Conservation (phyloP, 1,140 invertebrate species). For the Brachionus calyciflorus region DNA sequence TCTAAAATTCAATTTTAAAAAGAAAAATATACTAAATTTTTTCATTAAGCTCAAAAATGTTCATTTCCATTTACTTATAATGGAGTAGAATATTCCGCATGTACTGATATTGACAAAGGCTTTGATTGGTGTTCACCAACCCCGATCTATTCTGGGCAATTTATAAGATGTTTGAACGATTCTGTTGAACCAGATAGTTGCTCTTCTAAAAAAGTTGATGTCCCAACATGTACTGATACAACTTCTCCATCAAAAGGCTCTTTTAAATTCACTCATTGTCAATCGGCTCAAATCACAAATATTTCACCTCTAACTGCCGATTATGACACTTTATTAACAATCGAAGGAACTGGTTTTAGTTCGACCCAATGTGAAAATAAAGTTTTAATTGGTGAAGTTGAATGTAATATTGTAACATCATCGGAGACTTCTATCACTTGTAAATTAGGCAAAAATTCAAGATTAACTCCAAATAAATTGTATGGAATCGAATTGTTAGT, state of each 20-base stretch:
- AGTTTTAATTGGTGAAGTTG: neutral
- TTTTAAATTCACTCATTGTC: conserved; percentile 49
- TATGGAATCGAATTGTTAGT: neutral
- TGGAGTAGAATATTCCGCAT: too few species aligned
- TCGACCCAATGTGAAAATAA: neutral
- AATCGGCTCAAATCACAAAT: conserved; percentile 48
- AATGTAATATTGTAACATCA: neutral
- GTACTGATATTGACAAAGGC: too few species aligned
- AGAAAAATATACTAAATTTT: neutral
- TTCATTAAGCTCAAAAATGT: too few species aligned
- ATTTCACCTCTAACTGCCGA: conserved; percentile 48
- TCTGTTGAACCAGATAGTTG: too few species aligned
- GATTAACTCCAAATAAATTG: neutral
- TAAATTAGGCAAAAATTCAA: neutral
- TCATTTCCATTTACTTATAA: too few species aligned
- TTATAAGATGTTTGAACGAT: too few species aligned
- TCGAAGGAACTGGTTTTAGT: neutral
- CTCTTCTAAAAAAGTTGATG: too few species aligned
- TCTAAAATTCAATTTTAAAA: neutral
- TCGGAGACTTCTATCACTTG: neutral
- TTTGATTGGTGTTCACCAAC: too few species aligned
- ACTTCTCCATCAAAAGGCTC: too few species aligned
- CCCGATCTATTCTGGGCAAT: too few species aligned
- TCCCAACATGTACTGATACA: too few species aligned
- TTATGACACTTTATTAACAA: conserved; percentile 1